Conservation (phyloP, 2,888 invertebrate species). For the Athripsodes cinereus region DNA sequence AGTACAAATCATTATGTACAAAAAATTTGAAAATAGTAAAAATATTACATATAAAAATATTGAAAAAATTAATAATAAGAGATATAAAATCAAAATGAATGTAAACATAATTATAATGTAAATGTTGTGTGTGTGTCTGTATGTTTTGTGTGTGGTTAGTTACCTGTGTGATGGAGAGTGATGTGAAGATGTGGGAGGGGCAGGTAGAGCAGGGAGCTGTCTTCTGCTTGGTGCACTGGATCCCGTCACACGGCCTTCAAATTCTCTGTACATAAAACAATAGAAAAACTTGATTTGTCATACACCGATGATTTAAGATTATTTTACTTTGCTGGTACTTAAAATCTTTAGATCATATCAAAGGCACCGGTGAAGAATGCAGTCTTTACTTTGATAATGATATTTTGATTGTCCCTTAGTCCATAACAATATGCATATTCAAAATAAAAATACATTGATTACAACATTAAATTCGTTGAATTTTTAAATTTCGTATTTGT, state of each 20-base stretch:
- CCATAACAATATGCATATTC: no score
- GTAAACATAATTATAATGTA: background rate
- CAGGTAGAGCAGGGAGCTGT: slow-evolving; percentile 17
- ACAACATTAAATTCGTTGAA: no score
- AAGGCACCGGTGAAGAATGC: no score
- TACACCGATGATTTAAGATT: background rate
- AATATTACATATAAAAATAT: background rate
- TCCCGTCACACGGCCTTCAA: slow-evolving; percentile 6
- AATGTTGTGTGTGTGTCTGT: background rate
- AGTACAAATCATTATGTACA: no score
- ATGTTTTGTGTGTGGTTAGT: background rate
- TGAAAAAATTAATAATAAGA: background rate
- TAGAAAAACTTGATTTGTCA: background rate
- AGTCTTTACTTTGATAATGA: no score
- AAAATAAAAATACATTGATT: no score
- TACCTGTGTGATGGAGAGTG: slow-evolving; percentile 5
- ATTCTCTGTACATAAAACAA: slow-evolving; percentile 2
- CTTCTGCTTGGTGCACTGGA: background rate
- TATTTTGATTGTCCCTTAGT: no score
- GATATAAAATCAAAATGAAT: background rate
- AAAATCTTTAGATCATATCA: no score
- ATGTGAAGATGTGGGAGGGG: slow-evolving; percentile 16
- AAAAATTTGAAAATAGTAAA: no score
- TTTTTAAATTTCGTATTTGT: no score
- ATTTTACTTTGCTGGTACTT: no score